Evolutionary conservation across 2,888 invertebrate species (phyloP).

Genomic region (Agrochola macilenta): DNA sequence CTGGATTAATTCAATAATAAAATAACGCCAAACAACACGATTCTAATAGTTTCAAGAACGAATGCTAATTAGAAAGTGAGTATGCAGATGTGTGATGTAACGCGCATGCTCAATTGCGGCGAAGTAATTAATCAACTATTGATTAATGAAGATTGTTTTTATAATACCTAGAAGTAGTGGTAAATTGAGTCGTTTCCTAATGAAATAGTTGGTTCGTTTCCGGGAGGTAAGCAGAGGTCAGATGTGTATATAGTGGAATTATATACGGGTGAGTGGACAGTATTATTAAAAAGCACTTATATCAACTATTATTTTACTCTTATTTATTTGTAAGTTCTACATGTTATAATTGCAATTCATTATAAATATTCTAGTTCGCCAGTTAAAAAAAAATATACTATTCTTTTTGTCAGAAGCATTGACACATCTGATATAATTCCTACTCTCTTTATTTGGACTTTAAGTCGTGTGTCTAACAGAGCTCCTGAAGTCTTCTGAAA

Average conservation of each 20-base stretch:
- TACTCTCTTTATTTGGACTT: not conserved
- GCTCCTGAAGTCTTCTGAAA: not conserved
- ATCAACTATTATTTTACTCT: not conserved
- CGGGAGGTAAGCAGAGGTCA: not conserved
- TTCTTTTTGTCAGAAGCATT: not conserved
- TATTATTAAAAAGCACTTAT: not conserved
- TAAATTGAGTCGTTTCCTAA: constrained; percentile 51
- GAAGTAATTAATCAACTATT: constrained; percentile 37
- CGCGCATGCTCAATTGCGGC: constrained; percentile 34
- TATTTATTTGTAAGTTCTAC: no score
- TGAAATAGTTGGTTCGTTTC: constrained; percentile 1
- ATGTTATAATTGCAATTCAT: no score
- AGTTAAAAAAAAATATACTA: no score
- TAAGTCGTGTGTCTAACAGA: fast-evolving
- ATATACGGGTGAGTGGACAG: not conserved
- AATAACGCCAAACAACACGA: constrained; percentile 13
- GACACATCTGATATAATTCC: no score
- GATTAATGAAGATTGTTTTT: constrained; percentile 50
- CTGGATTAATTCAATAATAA: not conserved
- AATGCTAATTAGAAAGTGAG: constrained; percentile 54
- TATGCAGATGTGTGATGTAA: constrained; percentile 54
- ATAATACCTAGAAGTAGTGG: constrained; percentile 24
- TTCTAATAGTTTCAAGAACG: constrained; percentile 56
- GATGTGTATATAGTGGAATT: not conserved
- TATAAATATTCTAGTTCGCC: no score